Evolutionary conservation across 2,113 vertebrate genomes (phyloP), one percentile per base, ranked within the genome.

Genomic region (Malurus melanocephalus): DNA sequence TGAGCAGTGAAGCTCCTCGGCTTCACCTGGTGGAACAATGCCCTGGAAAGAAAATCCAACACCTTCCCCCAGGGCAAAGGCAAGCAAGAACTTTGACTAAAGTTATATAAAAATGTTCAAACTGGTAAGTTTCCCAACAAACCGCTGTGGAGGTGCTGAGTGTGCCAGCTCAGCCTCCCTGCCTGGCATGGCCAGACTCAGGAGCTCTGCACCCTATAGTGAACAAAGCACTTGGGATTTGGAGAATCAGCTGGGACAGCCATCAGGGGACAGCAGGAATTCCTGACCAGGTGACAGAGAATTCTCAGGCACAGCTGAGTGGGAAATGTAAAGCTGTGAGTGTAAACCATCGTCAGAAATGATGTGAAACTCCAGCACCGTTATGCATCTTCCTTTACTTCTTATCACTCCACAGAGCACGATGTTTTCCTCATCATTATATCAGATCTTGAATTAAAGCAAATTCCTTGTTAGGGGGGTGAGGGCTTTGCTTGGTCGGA

Each of bases 361-460:
- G 38, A 11, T 73, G 74, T 30, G 77, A 81, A 89, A 48, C 2
- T 32, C n/a, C 43, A 93, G 62, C 27, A n/a, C 38, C 13, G 35
- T 82, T 57, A 79, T 68, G 66, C 68, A 42, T 43, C 87, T 82
- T 76, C 62, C 28, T 30, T 33, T 27, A 32, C 75, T 91, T 86
- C 42, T 79, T 66, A 83, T 85, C 10, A 61, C 48, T 95, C 88
- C 89, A 61, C 62, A 33, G 8, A 64, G 67, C 35, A 22, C 3
- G 9, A 43, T 10, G 43, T 68, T 76, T 96, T 43, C 38, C 38
- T 28, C 81, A 85, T 90, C 80, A 72, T 84, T 82, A 71, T 59
- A 85, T 76, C 56, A 86, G 74, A 52, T 35, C 55, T 86, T 68
- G 71, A 96, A 95, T 96, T 96, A 93, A 95, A 68, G 91, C 85